Percentiles rank a stretch among this genome's conserved stretches.
Conservation (phyloP, 1,140 invertebrate species). For the Conus betulinus region DNA sequence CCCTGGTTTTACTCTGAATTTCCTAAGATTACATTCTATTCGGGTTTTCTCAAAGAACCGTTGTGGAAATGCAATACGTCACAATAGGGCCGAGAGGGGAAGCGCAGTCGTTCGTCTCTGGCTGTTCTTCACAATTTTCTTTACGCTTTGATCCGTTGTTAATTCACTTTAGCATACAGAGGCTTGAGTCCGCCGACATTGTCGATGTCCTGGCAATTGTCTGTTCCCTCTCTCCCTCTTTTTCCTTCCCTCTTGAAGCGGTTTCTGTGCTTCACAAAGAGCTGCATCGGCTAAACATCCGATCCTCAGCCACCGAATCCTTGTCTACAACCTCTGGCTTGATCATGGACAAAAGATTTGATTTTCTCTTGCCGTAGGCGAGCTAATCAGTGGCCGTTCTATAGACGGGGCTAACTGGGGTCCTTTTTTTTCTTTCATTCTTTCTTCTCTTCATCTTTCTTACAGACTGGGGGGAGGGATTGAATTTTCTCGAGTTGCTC, state of each 20-base stretch:
- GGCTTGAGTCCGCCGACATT: neutral
- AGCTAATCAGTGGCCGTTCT: slow-evolving; percentile 1
- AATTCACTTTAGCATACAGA: neutral
- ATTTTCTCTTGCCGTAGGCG: slow-evolving; percentile 8
- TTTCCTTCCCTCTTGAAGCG: neutral
- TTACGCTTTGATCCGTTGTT: neutral
- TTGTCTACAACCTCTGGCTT: neutral
- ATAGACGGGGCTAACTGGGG: neutral
- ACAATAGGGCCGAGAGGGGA: neutral
- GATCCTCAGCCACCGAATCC: neutral
- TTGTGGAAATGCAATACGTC: neutral
- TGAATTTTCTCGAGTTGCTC: slow-evolving; percentile 20
- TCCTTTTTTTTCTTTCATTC: neutral
- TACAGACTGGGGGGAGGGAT: neutral
- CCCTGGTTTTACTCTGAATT: neutral
- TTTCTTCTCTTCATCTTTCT: neutral
- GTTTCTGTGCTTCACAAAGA: neutral
- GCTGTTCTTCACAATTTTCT: neutral
- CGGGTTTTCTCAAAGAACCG: neutral
- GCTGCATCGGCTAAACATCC: neutral
- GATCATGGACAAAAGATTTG: slow-evolving; percentile 21
- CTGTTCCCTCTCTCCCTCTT: neutral
- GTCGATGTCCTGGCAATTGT: neutral
- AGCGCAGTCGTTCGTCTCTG: neutral
- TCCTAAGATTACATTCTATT: neutral